Evolutionary conservation across 2,888 invertebrate genomes (phyloP).

Genomic region (Ennomos erosarius): DNA sequence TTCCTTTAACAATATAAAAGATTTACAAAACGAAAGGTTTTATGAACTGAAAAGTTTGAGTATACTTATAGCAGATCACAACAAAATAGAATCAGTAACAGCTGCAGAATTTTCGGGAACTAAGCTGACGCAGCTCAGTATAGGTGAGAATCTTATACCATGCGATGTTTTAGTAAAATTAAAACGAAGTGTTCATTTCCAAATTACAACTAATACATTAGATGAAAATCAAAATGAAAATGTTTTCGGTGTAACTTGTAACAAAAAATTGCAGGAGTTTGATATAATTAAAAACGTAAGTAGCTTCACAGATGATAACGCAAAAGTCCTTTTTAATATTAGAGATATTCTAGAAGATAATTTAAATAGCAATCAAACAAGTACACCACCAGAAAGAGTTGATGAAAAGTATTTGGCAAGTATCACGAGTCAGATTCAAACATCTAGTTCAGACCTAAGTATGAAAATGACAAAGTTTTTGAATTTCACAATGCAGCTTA

Average conservation of each 20-base stretch:
- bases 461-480: slow-evolving; percentile 37
- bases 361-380: slow-evolving; percentile 12
- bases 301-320: slow-evolving; percentile 17
- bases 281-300: slow-evolving; percentile 10
- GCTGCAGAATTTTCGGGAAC: slow-evolving; percentile 57
- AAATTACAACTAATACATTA: slow-evolving; percentile 52
- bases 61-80: slow-evolving; percentile 62
- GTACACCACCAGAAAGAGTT: slow-evolving; percentile 11
- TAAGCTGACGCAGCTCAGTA: slow-evolving; percentile 57
- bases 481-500: slow-evolving; percentile 31
- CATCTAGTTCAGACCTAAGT: slow-evolving; percentile 31
- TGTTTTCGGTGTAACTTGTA: slow-evolving; percentile 51
- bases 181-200: slow-evolving; percentile 42
- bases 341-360: slow-evolving; percentile 41
- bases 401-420: slow-evolving; percentile 36
- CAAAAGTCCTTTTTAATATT: slow-evolving; percentile 38
- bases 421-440: slow-evolving; percentile 36
- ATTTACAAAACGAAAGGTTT: slow-evolving; percentile 62
- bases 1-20: slow-evolving; percentile 61
- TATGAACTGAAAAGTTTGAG: slow-evolving; percentile 55
- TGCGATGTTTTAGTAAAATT: slow-evolving; percentile 59
- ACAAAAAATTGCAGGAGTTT: slow-evolving; percentile 29
- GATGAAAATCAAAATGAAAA: slow-evolving; percentile 48
- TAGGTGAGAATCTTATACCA: slow-evolving; percentile 69
- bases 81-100: slow-evolving; percentile 55